A percentile compares a stretch with the other conserved stretches of the same genome.
phyloP scores from a whole-genome alignment of 2,797 vertebrate genomes.

The Neosilurus mollespiculum region DNA sequence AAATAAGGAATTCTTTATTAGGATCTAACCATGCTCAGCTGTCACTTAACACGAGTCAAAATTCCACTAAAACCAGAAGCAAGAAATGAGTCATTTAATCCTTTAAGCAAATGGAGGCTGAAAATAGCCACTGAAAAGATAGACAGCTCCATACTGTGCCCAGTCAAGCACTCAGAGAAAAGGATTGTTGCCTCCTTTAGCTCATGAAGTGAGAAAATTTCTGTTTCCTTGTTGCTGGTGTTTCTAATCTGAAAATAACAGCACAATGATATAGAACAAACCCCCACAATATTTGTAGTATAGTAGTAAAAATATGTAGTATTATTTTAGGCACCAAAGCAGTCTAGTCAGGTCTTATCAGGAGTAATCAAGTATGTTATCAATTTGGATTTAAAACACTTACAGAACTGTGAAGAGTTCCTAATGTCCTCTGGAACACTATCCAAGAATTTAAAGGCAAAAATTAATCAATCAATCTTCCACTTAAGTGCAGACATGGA shows the following conservation, averaged over 20 bases:
- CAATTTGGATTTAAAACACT: neutral
- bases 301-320: neutral
- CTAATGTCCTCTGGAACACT: neutral
- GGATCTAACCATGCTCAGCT: neutral
- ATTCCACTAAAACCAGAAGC: conserved; percentile 32
- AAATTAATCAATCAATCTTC: neutral
- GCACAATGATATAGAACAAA: neutral
- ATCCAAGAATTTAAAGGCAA: neutral
- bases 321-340: neutral
- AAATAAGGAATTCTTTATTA: neutral
- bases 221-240: neutral
- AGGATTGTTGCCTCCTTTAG: conserved; percentile 25
- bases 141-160: conserved; percentile 38
- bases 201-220: neutral
- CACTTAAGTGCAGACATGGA: neutral
- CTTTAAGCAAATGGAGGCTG: conserved; percentile 29
- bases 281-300: no score
- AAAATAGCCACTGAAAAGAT: conserved; percentile 38
- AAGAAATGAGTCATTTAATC: conserved; percentile 50
- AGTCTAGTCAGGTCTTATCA: neutral
- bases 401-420: neutral
- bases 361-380: neutral
- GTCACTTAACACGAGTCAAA: neutral
- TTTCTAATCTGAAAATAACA: neutral
- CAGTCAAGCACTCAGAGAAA: conserved; percentile 26